Base-by-base conservation (phyloP, 2,888 invertebrate genomes). In the Colletes collaris region DNA sequence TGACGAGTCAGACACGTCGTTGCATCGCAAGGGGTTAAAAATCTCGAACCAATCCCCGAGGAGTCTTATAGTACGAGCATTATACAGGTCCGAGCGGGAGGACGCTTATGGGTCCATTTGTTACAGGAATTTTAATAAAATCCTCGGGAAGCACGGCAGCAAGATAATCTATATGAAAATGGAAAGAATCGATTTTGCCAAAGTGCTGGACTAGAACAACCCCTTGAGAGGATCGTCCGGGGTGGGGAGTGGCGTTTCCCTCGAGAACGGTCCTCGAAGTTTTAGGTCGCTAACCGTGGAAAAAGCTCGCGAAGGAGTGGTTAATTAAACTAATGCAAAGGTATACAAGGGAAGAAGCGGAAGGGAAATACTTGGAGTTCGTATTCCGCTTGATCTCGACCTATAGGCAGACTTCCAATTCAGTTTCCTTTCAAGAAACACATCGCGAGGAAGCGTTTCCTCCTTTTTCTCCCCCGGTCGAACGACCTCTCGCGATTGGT, bases 241-340 rank as follows among this genome's bases (percentile, higher is more conserved):
- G 69, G 62, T 74, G 58, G 59, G 44, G 44, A 46, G 44, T 46
- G 3, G 44, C 44, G 62, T 64, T 77, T 60, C 50, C 74, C 58
- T 19, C 49, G 16, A 37, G 16, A 52, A 13, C 27, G 69, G 50
- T 77, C 74, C 62, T 69, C 63, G 46, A 76, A 83, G 76, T 81
- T 70, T 69, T 72, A 73, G 76, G 68, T 66, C 60, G 76, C 49
- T 73, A 71, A 60, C 63, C 60, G 62, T 58, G 60, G 62, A 76
- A 67, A 71, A 76, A 76, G 70, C 65, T 70, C 50, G 71, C 50
- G 6, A 52, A 56, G 62, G 65, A 62, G 75, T 64, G 63, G 86
- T 83, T 86, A 86, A 86, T 86, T 86, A 86, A 86, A 84, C 76
- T 86, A 79, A 72, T 79, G 76, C 72, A 63, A 70, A 86, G 73